A percentile compares a stretch with the other conserved stretches of the same genome.
Evolutionary conservation across 2,113 vertebrate genomes (phyloP).

Genomic region (Malurus cyaneus): DNA sequence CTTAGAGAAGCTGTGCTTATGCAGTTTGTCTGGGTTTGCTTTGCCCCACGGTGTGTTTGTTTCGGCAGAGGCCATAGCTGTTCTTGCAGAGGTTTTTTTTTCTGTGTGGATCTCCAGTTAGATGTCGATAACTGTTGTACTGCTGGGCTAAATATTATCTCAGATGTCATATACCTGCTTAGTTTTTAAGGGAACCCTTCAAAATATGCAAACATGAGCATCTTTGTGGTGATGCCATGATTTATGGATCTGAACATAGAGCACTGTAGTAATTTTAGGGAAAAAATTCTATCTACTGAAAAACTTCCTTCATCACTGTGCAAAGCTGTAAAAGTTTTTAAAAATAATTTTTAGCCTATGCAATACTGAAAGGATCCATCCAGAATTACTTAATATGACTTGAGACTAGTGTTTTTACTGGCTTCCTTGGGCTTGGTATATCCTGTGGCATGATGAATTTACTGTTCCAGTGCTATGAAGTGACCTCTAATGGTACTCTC

Average conservation of each 20-base stretch:
- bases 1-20: background rate
- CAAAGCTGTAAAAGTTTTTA: background rate
- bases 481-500: background rate
- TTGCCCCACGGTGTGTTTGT: background rate
- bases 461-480: background rate
- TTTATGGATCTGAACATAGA: background rate
- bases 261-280: background rate
- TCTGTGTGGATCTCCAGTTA: background rate
- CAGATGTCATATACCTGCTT: background rate
- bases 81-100: background rate
- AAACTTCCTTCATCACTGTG: background rate
- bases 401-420: background rate
- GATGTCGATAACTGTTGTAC: background rate
- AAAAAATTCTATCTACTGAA: background rate
- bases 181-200: background rate
- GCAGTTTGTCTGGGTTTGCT: background rate
- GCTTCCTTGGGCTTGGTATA: background rate
- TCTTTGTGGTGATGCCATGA: background rate
- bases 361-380: background rate
- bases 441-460: background rate
- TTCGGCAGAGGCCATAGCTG: background rate
- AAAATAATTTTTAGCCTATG: background rate
- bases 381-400: background rate
- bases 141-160: background rate
- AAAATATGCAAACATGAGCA: background rate